phyloP scores from a whole-genome alignment of 2,888 invertebrate species.

The Tolmerus cingulatus region DNA sequence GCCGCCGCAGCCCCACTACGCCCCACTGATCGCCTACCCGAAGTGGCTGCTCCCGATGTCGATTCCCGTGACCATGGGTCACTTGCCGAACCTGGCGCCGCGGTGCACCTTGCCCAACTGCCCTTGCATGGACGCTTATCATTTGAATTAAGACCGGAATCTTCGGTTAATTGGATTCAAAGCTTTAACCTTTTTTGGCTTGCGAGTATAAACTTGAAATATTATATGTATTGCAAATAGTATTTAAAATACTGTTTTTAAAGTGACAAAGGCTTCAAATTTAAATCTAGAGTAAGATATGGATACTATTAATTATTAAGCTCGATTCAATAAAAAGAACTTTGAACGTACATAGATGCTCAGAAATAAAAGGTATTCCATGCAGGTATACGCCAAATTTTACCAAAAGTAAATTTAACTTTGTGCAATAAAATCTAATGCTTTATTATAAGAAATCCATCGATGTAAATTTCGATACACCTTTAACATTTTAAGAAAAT shows the following conservation, averaged over 20 bases:
- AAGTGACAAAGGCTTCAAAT: not conserved
- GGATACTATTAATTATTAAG: not conserved
- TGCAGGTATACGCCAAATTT: not conserved
- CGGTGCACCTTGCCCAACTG: constrained; percentile 64
- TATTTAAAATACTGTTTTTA: not conserved
- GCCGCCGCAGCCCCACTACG: constrained; percentile 48
- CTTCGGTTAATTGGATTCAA: not conserved
- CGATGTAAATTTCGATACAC: not conserved
- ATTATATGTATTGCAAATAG: no score
- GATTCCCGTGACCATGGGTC: constrained; percentile 62
- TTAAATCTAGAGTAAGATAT: not conserved
- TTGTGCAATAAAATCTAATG: not conserved
- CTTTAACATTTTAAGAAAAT: not conserved
- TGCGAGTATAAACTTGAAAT: not conserved
- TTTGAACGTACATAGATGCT: not conserved
- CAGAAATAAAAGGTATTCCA: not conserved
- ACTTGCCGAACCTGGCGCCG: constrained; percentile 63
- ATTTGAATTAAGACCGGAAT: constrained; percentile 52
- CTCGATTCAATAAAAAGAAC: not conserved
- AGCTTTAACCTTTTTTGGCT: not conserved
- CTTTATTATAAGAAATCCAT: not conserved
- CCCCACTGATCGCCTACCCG: constrained; percentile 59
- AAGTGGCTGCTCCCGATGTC: constrained; percentile 62
- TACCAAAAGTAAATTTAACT: not conserved
- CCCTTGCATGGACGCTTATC: constrained; percentile 58